phyloP scores from a whole-genome alignment of 2,797 vertebrate genomes.

The Notamacropus eugenii region DNA sequence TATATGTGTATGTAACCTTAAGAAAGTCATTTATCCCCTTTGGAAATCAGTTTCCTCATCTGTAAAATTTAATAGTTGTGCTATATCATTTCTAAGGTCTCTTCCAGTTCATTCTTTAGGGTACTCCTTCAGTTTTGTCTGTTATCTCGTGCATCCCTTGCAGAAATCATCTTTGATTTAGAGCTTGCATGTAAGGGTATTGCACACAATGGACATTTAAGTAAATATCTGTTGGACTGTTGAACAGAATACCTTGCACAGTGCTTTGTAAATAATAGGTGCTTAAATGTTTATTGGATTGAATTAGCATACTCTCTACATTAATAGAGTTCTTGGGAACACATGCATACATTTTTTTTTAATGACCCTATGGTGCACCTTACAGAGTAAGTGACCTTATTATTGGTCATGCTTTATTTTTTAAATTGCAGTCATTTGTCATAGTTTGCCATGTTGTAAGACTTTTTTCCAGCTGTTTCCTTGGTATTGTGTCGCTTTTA shows the following conservation, averaged over 20 bases:
- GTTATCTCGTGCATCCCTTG: neutral
- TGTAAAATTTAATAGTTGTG: neutral
- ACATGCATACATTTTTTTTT: neutral
- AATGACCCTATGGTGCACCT: neutral
- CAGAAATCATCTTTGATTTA: neutral
- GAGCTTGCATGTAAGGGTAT: neutral
- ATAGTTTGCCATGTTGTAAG: neutral
- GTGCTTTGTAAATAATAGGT: neutral
- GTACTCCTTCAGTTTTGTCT: neutral
- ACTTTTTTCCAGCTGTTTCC: conserved; percentile 34
- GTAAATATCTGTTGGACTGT: neutral
- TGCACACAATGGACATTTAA: neutral
- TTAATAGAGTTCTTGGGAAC: neutral
- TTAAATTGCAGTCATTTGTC: neutral
- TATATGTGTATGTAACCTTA: neutral
- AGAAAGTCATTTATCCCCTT: neutral
- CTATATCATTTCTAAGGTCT: neutral
- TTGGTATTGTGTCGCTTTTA: conserved; percentile 31
- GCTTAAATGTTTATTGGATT: neutral
- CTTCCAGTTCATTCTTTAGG: neutral
- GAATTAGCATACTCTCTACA: neutral
- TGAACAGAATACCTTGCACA: neutral
- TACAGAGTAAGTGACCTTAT: neutral
- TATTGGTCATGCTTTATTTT: neutral
- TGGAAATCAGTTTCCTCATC: neutral